Evolutionary conservation across 2,888 invertebrate species (phyloP).

Genomic region (Pheosia tremula): DNA sequence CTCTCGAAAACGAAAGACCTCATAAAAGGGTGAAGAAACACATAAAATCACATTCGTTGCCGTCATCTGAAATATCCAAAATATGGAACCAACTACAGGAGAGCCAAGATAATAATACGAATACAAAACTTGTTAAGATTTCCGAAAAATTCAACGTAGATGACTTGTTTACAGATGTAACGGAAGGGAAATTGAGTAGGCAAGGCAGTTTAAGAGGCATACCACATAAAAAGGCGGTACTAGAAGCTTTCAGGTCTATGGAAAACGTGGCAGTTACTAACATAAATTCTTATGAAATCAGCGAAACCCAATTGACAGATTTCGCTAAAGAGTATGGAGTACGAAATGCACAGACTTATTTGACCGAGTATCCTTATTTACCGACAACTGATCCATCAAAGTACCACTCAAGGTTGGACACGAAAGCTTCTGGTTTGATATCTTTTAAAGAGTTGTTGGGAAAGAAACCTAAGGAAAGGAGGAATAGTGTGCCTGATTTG

Average conservation of each 20-base stretch:
- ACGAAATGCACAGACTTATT: slow-evolving; percentile 74
- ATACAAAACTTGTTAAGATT: slow-evolving; percentile 70
- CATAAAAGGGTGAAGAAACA: slow-evolving; percentile 62
- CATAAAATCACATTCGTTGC: slow-evolving; percentile 71
- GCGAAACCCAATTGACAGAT: slow-evolving; percentile 63
- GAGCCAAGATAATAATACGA: slow-evolving; percentile 42
- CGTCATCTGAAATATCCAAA: slow-evolving; percentile 75
- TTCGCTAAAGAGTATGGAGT: slow-evolving; percentile 65
- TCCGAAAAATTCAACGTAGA: slow-evolving; percentile 82
- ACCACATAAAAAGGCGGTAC: slow-evolving; percentile 81
- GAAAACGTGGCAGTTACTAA: slow-evolving; percentile 70
- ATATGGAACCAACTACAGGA: slow-evolving; percentile 69
- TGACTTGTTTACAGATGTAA: slow-evolving; percentile 78
- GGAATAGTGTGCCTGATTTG: slow-evolving; percentile 79
- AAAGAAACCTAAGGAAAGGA: slow-evolving; percentile 55
- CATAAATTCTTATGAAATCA: slow-evolving; percentile 71
- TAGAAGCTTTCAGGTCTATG: slow-evolving; percentile 81
- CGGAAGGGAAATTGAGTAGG: slow-evolving; percentile 74
- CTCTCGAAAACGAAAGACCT: slow-evolving; percentile 59
- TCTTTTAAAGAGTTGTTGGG: slow-evolving; percentile 70
- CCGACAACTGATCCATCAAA: slow-evolving; percentile 79
- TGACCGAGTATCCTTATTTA: slow-evolving; percentile 78
- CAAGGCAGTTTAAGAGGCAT: slow-evolving; percentile 81
- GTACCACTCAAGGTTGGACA: slow-evolving; percentile 74
- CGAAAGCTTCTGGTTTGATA: slow-evolving; percentile 75